These are phyloP conservation scores for Pristionchus arcanus DNA, from an alignment of 2,888 invertebrate species.

Conservation along the genomic window DNA sequence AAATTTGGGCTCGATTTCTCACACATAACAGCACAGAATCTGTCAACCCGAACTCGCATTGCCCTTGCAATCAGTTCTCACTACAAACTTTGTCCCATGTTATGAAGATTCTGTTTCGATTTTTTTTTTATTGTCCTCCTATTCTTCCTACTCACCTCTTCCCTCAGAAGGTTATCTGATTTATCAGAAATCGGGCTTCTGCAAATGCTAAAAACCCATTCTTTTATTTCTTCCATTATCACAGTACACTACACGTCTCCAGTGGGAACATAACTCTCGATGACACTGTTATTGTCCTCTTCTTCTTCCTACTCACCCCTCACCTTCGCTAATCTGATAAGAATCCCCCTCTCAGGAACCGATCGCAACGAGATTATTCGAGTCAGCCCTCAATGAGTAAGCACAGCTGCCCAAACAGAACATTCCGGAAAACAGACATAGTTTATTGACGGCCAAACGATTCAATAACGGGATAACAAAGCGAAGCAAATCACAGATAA, in stretches of 20 bases:
- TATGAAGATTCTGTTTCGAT: no score
- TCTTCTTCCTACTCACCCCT: neutral
- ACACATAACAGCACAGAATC: no score
- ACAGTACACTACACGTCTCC: neutral
- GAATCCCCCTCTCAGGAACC: neutral
- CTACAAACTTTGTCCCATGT: no score
- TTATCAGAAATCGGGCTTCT: no score
- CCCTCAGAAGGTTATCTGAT: no score
- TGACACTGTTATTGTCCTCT: neutral
- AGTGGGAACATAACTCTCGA: neutral
- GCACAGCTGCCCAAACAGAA: neutral
- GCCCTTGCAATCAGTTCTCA: no score
- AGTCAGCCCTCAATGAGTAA: constrained; percentile 4
- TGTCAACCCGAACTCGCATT: no score
- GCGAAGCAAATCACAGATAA: neutral
- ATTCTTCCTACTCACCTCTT: no score
- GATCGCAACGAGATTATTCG: constrained; percentile 10
- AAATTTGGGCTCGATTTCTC: no score
- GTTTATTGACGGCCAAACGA: constrained; percentile 15
- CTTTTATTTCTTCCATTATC: neutral
- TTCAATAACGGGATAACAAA: neutral
- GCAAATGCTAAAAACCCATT: no score
- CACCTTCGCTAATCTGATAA: constrained; percentile 6
- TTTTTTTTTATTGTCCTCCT: no score
- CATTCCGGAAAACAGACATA: neutral